Evolutionary conservation across 2,113 vertebrate species (phyloP), one percentile per base, ranked within the genome.

Genomic region (Dipodomys stephensi): DNA sequence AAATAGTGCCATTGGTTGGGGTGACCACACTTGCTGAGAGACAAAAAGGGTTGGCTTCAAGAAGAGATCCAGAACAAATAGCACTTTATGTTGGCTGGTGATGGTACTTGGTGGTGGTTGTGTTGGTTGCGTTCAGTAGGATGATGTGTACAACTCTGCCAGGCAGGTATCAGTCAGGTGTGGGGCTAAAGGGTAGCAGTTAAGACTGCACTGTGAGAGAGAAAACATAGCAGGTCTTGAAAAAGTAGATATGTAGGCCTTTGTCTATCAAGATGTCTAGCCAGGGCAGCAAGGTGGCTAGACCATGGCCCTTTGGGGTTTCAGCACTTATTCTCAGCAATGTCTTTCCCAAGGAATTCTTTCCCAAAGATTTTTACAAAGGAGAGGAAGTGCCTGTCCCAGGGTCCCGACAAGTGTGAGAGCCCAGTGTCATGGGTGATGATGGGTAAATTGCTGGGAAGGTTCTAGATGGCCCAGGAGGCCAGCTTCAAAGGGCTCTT

Each of bases 21-120:
- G 44, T 35, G 53, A 57, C 53, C 53, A 13, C 4, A 57, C 32
- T 28, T 69, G 68, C 73, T 92, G 57, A 94, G 88, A 72, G 46
- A n/a, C 62, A 35, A 27, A 72, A 20, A 32, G 94, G 83, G 46
- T 44, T 49, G 1, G 35, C 76, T 82, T 39, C 95, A 95, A 92
- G 78, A 95, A 57, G 95, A 94, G 49, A 88, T 88, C 25, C 83
- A 92, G 64, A 94, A 94, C 85, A 94, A 94, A 95, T 64, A 95
- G 98, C 98, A 98, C 97, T 97, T 98, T 98, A 97, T 98, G 95
- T 97, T 95, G 89, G 94, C 73, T 53, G 85, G 28, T 77, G 25
- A 84, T 92, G 95, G 95, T 44, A n/a, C 92, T 95, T 83, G 39
- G 32, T 32, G 49, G 30, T 95, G 68, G 90, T 81, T 25, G 76